Evolutionary conservation across 2,797 vertebrate species (phyloP).

Genomic region (Emydoidea blandingii): DNA sequence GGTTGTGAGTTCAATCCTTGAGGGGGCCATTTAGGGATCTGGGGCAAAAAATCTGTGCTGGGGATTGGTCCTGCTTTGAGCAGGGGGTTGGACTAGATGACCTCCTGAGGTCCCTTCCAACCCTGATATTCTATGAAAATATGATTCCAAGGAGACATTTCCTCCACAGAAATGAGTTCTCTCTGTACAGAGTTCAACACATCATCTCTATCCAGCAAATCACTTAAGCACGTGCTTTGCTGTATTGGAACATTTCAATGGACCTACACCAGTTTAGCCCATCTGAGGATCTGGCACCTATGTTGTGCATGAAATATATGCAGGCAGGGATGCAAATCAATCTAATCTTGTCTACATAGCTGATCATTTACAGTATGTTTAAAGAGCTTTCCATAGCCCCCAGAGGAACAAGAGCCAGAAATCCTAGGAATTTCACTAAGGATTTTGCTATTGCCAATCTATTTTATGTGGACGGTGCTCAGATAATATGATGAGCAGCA

Average conservation of each 20-base stretch:
- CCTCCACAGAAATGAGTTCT: not conserved
- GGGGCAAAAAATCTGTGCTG: no score
- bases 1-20: no score
- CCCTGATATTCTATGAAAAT: not conserved
- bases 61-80: no score
- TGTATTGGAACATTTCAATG: not conserved
- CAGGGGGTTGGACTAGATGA: no score
- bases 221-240: not conserved
- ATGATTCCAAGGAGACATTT: not conserved
- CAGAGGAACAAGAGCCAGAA: slow-evolving; percentile 48
- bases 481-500: not conserved
- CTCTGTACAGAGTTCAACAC: not conserved
- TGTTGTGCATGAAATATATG: slow-evolving; percentile 40
- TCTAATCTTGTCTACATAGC: slow-evolving; percentile 29
- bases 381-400: not conserved
- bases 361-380: slow-evolving; percentile 11
- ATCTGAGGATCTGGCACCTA: not conserved
- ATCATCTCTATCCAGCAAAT: not conserved
- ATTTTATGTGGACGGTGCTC: not conserved
- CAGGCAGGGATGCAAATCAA: not conserved
- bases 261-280: not conserved
- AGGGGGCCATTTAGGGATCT: no score
- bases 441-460: accelerated
- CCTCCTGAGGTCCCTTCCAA: no score
- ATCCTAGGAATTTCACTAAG: slow-evolving; percentile 50